Percentiles rank a stretch among this genome's conserved stretches.
Conservation (phyloP, 2,113 vertebrate species). For the Psephotus haematonotus region DNA sequence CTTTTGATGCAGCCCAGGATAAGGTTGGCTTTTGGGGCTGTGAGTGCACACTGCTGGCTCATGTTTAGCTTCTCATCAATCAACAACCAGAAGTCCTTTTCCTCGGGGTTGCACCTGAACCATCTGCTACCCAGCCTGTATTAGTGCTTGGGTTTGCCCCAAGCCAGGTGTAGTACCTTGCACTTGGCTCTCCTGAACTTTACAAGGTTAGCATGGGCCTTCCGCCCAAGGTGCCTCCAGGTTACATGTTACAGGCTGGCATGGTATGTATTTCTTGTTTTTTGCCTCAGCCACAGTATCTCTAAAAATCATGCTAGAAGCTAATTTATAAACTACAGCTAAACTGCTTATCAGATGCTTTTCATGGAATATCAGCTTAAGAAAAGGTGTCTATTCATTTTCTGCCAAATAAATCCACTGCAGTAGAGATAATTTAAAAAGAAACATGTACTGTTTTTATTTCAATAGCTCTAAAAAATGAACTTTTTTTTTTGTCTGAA, state of each 20-base stretch:
- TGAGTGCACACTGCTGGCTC: not conserved
- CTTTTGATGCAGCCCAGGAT: not conserved
- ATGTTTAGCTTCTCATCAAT: not conserved
- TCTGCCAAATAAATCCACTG: not conserved
- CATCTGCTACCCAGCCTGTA: not conserved
- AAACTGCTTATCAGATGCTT: not conserved
- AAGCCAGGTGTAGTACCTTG: not conserved
- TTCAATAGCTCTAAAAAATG: not conserved
- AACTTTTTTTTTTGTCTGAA: not conserved
- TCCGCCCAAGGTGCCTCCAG: not conserved
- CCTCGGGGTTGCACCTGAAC: not conserved
- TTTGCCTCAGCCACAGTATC: not conserved
- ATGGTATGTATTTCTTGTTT: not conserved
- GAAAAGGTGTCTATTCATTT: not conserved
- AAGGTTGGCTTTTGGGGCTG: not conserved
- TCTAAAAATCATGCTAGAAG: not conserved
- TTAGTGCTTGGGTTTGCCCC: not conserved
- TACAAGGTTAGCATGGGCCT: not conserved
- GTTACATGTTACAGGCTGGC: not conserved
- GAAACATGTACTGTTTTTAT: not conserved
- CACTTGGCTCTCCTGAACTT: not conserved
- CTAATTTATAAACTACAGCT: not conserved
- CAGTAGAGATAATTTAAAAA: not conserved
- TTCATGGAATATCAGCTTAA: not conserved
- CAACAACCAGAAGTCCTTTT: not conserved